Percentiles rank a stretch among this genome's conserved stretches.
Evolutionary conservation across 2,797 vertebrate species (phyloP).

Genomic region (Rhincodon typus): DNA sequence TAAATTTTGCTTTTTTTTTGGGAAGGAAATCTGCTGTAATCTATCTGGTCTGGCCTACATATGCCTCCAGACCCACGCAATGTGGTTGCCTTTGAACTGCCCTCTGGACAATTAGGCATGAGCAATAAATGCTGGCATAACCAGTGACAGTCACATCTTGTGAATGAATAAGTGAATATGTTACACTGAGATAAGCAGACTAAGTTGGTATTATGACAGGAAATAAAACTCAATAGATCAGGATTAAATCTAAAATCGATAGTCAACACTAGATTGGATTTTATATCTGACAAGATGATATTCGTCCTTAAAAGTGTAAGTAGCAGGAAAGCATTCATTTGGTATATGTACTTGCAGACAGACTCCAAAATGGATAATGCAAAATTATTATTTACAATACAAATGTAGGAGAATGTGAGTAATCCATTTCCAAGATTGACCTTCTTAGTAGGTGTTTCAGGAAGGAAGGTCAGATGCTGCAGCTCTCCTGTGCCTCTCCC

Average conservation of each 20-base stretch:
- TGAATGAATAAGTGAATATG: too few species aligned
- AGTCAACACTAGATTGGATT: not conserved
- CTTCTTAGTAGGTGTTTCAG: not conserved
- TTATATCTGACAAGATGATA: constrained; percentile 29
- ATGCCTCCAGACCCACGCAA: too few species aligned
- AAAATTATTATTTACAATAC: not conserved
- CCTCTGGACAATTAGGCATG: too few species aligned
- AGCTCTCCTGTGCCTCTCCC: not conserved
- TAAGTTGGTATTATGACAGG: not conserved
- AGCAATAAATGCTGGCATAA: too few species aligned
- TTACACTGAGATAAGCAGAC: not conserved
- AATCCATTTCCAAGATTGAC: not conserved
- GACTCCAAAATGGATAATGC: not conserved
- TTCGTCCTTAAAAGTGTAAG: not conserved
- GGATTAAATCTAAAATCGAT: not conserved
- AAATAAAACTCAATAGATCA: not conserved
- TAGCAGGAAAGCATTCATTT: not conserved
- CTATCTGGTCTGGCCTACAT: too few species aligned
- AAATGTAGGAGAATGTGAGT: constrained; percentile 1
- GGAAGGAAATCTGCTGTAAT: too few species aligned
- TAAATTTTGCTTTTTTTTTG: too few species aligned
- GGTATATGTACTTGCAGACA: not conserved
- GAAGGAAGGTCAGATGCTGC: not conserved
- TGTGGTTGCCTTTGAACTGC: too few species aligned
- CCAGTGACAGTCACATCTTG: too few species aligned